phyloP scores from a whole-genome alignment of 2,113 vertebrate genomes.

The Eubucco bourcierii region DNA sequence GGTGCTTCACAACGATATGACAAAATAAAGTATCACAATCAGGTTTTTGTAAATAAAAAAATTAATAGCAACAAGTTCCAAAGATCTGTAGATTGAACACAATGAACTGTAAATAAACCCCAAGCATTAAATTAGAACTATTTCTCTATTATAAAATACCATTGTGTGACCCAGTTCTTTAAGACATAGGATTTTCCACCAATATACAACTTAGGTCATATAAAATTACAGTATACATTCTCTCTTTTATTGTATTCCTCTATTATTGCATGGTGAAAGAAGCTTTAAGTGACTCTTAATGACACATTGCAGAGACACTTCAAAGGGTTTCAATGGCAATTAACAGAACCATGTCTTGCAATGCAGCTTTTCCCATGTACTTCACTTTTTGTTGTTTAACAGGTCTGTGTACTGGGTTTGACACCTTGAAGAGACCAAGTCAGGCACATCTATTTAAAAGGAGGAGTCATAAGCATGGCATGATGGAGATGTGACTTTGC shows the following conservation, averaged over 20 bases:
- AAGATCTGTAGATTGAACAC: background rate
- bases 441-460: constrained; percentile 69
- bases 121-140: constrained; percentile 3
- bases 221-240: constrained; percentile 2
- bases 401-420: constrained; percentile 77
- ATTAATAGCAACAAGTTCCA: background rate
- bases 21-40: constrained; percentile 48
- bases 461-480: background rate
- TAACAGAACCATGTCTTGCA: background rate
- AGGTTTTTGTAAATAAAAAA: constrained; percentile 25
- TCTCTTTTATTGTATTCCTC: background rate
- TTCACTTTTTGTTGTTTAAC: constrained; percentile 23
- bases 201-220: background rate
- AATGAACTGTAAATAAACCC: background rate
- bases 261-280: constrained; percentile 1
- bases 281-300: background rate
- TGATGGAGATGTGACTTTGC: background rate
- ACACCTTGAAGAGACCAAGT: constrained; percentile 78
- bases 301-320: background rate
- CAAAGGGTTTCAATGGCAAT: background rate
- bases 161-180: background rate
- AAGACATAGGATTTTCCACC: background rate
- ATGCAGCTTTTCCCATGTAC: background rate
- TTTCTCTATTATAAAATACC: constrained; percentile 8
- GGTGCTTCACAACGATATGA: background rate